Evolutionary conservation across 2,113 vertebrate species (phyloP).

Genomic region (Psophia crepitans): DNA sequence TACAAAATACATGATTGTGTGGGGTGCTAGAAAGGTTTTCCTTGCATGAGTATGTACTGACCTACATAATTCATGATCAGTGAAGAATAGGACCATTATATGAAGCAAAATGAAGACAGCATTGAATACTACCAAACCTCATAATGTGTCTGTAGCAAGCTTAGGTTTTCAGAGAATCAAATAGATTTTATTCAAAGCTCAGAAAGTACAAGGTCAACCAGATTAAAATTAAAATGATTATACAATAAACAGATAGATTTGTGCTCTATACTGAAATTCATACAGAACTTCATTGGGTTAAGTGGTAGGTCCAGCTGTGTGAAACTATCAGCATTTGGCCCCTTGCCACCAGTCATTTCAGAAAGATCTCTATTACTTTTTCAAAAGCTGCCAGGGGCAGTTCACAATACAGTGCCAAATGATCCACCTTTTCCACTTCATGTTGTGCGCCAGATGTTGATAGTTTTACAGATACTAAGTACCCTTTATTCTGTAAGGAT

Average conservation of each 20-base stretch:
- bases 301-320: slow-evolving; percentile 9
- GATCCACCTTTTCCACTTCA: background rate
- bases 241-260: slow-evolving; percentile 1
- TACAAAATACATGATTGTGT: slow-evolving; percentile 29
- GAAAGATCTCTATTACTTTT: slow-evolving; percentile 18
- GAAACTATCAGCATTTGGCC: slow-evolving; percentile 21
- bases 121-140: slow-evolving; percentile 32
- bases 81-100: slow-evolving; percentile 37
- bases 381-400: background rate
- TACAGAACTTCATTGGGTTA: background rate
- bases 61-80: slow-evolving; percentile 54
- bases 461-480: background rate
- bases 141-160: background rate
- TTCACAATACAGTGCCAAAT: background rate
- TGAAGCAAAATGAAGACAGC: slow-evolving; percentile 6
- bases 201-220: slow-evolving; percentile 11
- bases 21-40: slow-evolving; percentile 37
- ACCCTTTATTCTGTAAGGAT: background rate
- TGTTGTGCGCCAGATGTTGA: slow-evolving; percentile 14
- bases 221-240: slow-evolving; percentile 36
- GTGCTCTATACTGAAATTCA: background rate
- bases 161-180: background rate
- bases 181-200: slow-evolving; percentile 34
- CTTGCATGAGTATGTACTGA: background rate
- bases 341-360: slow-evolving; percentile 6